These are phyloP conservation scores for Pangasius krempfi DNA, from an alignment of 2,797 vertebrate species.

Conservation along the genomic window DNA sequence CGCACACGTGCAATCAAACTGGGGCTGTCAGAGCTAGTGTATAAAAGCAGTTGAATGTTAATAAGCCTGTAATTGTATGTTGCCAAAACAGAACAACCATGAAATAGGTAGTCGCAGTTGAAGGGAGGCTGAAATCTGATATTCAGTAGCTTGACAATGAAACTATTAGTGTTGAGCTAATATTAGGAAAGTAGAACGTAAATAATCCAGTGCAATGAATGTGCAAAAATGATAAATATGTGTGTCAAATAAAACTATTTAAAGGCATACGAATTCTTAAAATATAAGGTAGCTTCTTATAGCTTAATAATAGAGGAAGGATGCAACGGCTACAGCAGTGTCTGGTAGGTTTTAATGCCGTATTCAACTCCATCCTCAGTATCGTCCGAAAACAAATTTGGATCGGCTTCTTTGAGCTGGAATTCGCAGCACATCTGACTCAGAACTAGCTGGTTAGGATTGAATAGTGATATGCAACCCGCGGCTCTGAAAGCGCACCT, in stretches of 20 bases:
- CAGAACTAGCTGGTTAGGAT: background rate
- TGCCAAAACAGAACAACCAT: background rate
- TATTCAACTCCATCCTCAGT: too few species aligned
- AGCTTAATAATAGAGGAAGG: too few species aligned
- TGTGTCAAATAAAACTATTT: too few species aligned
- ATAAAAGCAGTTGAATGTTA: background rate
- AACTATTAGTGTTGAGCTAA: background rate
- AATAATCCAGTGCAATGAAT: background rate
- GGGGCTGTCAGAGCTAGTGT: background rate
- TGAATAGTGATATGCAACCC: background rate
- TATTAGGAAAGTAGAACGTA: background rate
- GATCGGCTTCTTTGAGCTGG: background rate
- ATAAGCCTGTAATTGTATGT: background rate
- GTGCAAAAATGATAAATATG: background rate
- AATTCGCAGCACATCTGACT: background rate
- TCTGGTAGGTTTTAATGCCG: too few species aligned
- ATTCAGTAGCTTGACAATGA: background rate
- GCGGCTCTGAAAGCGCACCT: too few species aligned
- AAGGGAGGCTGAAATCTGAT: background rate
- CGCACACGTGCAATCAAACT: background rate
- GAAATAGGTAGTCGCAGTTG: background rate
- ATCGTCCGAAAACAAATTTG: background rate
- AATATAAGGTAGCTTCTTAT: too few species aligned
- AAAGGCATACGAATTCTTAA: too few species aligned
- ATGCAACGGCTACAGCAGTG: too few species aligned